phyloP scores from a whole-genome alignment of 1,140 invertebrate genomes.

The Hormaphis cornu region DNA sequence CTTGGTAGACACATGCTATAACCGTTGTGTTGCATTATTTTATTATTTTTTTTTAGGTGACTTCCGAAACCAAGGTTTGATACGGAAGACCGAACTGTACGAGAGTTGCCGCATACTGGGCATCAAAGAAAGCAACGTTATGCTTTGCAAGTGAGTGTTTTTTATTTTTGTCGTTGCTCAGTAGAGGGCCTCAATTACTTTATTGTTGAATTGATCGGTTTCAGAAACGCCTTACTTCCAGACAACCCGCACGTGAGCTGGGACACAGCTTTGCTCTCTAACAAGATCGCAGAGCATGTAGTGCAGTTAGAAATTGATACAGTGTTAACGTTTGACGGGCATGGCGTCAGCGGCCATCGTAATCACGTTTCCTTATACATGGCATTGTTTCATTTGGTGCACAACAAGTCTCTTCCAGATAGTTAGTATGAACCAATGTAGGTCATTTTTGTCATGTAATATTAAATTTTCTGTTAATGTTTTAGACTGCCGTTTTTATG shows the following conservation, averaged over 20 bases:
- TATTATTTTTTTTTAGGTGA: slow-evolving; percentile 55
- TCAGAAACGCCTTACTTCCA: slow-evolving; percentile 56
- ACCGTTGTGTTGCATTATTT: no score
- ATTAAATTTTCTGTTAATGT: neutral
- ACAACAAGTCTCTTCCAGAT: slow-evolving; percentile 60
- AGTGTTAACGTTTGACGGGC: slow-evolving; percentile 75
- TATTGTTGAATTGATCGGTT: neutral
- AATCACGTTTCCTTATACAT: slow-evolving; percentile 81
- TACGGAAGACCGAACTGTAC: slow-evolving; percentile 67
- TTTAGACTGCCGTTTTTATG: slow-evolving; percentile 65
- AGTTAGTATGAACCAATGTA: slow-evolving; percentile 31
- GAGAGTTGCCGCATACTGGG: slow-evolving; percentile 65
- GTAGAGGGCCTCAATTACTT: neutral
- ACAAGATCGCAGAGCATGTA: slow-evolving; percentile 60
- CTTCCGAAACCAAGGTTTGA: slow-evolving; percentile 55
- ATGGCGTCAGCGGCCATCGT: slow-evolving; percentile 77
- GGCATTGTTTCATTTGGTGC: slow-evolving; percentile 62
- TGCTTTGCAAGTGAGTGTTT: slow-evolving; percentile 43
- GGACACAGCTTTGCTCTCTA: slow-evolving; percentile 61
- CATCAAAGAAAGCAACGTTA: slow-evolving; percentile 64
- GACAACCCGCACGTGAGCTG: slow-evolving; percentile 67
- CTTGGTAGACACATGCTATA: no score
- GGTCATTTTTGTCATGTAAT: neutral
- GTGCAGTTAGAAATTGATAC: slow-evolving; percentile 68
- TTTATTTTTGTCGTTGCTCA: neutral